Percentiles rank a stretch among this genome's conserved stretches.
Evolutionary conservation across 2,797 vertebrate species (phyloP).

Genomic region (Somateria mollissima): DNA sequence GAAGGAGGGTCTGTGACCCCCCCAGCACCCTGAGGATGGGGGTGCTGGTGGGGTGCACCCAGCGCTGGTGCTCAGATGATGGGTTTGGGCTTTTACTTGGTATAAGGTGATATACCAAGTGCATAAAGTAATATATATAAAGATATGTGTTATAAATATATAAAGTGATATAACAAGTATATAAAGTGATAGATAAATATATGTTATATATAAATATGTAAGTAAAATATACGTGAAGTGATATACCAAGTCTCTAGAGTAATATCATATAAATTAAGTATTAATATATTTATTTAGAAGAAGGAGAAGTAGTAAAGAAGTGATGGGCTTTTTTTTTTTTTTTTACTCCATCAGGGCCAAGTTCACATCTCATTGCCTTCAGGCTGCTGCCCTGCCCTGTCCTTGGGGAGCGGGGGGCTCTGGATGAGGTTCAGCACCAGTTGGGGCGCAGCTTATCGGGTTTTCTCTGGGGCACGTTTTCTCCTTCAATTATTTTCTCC

Average conservation of each 20-base stretch:
- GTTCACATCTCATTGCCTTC: rapidly evolving
- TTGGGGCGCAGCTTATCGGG: neutral
- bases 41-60: rapidly evolving
- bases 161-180: too few relatives aligned
- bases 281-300: neutral
- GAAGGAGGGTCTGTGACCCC: too few relatives aligned
- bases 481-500: neutral
- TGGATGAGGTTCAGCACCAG: rapidly evolving
- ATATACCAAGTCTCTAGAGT: neutral
- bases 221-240: neutral
- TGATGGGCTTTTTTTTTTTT: neutral
- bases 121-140: too few relatives aligned
- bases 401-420: neutral
- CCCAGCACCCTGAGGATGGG: neutral
- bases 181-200: too few relatives aligned
- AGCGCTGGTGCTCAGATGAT: neutral
- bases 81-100: neutral
- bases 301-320: neutral
- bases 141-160: too few relatives aligned
- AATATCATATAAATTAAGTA: neutral
- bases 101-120: neutral
- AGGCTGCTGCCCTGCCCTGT: neutral
- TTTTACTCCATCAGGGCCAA: neutral
- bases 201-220: too few relatives aligned
- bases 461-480: neutral